Percentiles rank a stretch among this genome's conserved stretches.
These are phyloP conservation scores for Pachyrhynchus sulphureomaculatus DNA, from an alignment of 1,140 invertebrate species.

Conservation along the genomic window DNA sequence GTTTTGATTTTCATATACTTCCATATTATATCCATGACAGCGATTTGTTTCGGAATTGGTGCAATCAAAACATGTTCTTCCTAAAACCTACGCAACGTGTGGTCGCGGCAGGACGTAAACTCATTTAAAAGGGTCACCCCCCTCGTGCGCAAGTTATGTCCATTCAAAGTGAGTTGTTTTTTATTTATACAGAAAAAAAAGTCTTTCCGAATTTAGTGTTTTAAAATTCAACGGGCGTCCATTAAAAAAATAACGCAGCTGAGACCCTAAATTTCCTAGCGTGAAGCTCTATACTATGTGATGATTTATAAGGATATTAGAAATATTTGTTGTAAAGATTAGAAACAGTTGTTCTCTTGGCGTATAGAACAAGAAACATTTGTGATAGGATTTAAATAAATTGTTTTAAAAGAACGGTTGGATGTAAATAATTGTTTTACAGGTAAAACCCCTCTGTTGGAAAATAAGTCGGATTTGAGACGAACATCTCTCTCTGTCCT, in stretches of 20 bases:
- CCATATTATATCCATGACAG: no score
- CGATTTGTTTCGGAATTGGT: no score
- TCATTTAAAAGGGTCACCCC: conserved; percentile 28
- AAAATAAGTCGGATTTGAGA: no score
- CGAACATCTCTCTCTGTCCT: no score
- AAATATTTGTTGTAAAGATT: neutral
- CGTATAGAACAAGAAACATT: no score
- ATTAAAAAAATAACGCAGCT: conserved; percentile 17
- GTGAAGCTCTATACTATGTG: neutral
- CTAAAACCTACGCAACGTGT: conserved; percentile 8
- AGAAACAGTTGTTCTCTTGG: no score
- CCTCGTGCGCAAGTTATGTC: conserved; percentile 27
- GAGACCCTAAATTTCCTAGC: neutral
- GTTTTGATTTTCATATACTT: no score
- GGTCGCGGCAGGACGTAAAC: conserved; percentile 20
- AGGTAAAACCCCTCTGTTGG: no score
- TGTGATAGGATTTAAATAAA: no score
- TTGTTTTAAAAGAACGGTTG: no score
- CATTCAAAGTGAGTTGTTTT: conserved; percentile 16
- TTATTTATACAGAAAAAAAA: conserved; percentile 15
- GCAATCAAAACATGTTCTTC: neutral
- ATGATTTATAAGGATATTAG: conserved; percentile 18
- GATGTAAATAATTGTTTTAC: no score
- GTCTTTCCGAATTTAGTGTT: conserved; percentile 19
- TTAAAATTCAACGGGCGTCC: conserved; percentile 21